Conservation (phyloP, 2,888 invertebrate species). For the Calliphora vomitoria region DNA sequence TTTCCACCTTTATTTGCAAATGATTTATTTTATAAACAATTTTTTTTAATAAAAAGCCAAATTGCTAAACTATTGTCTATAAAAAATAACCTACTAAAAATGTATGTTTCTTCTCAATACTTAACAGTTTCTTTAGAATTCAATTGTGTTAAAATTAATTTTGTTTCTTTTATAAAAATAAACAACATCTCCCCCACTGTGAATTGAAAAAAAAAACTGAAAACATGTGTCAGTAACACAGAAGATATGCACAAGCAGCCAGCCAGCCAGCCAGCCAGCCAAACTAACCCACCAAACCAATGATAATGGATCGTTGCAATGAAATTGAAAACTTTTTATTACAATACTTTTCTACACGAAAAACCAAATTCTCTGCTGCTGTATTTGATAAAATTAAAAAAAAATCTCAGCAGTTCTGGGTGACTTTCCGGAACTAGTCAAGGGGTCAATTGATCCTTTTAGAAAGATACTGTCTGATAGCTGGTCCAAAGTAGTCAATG, state of each 20-base stretch:
- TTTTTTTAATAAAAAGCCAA: not conserved
- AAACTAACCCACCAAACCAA: constrained; percentile 39
- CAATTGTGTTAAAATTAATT: not conserved
- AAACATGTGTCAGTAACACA: constrained; percentile 43
- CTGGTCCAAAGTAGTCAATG: too few relatives aligned
- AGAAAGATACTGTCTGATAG: too few relatives aligned
- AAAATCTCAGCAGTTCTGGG: too few relatives aligned
- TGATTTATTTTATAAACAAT: not conserved
- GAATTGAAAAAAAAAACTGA: not conserved
- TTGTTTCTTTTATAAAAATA: constrained; percentile 18
- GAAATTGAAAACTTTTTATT: constrained; percentile 19
- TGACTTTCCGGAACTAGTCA: too few relatives aligned
- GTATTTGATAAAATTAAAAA: not conserved
- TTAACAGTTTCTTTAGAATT: constrained; percentile 7
- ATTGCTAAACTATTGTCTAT: not conserved
- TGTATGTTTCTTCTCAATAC: not conserved
- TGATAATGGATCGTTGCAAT: not conserved
- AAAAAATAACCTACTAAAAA: not conserved
- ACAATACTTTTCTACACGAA: not conserved
- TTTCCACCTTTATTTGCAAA: not conserved
- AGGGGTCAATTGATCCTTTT: too few relatives aligned
- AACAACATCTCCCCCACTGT: constrained; percentile 40
- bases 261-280: not conserved
- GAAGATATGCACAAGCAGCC: not conserved
- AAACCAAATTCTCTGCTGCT: not conserved